Percentiles rank a stretch among this genome's conserved stretches.
Evolutionary conservation across 1,140 invertebrate species (phyloP).

Genomic region (Eriocheir sinensis): DNA sequence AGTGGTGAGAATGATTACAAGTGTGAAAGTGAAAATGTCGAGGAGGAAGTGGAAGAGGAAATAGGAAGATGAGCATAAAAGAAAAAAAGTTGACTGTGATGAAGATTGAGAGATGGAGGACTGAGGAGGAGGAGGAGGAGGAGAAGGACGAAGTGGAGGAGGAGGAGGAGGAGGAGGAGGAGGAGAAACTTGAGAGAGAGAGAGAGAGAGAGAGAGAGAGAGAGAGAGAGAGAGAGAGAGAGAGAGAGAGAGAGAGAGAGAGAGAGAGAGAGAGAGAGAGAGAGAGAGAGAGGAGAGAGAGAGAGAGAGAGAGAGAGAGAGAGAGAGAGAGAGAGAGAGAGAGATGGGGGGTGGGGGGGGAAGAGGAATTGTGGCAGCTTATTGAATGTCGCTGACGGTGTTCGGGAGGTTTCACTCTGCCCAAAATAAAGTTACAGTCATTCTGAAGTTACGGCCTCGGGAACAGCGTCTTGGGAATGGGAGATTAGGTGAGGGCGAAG

Average conservation of each 20-base stretch:
- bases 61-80: too few relatives aligned
- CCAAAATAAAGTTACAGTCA: background rate
- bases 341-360: background rate
- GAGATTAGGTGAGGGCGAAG: background rate
- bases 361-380: background rate
- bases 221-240: constrained; percentile 7
- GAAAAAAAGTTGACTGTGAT: too few relatives aligned
- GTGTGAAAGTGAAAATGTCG: background rate
- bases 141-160: constrained; percentile 15
- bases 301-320: constrained; percentile 21
- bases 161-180: background rate
- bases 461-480: background rate
- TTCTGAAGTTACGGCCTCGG: too few relatives aligned
- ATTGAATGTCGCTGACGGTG: background rate
- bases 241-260: background rate
- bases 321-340: constrained; percentile 50
- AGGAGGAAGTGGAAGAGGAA: background rate
- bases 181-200: background rate
- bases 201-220: constrained; percentile 35
- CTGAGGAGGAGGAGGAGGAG: background rate
- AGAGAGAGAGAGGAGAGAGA: background rate
- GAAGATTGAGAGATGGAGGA: constrained; percentile 33
- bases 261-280: background rate
- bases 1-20: background rate
- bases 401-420: background rate